Conservation (phyloP, 2,888 invertebrate species). For the Synergus gifuensis region DNA sequence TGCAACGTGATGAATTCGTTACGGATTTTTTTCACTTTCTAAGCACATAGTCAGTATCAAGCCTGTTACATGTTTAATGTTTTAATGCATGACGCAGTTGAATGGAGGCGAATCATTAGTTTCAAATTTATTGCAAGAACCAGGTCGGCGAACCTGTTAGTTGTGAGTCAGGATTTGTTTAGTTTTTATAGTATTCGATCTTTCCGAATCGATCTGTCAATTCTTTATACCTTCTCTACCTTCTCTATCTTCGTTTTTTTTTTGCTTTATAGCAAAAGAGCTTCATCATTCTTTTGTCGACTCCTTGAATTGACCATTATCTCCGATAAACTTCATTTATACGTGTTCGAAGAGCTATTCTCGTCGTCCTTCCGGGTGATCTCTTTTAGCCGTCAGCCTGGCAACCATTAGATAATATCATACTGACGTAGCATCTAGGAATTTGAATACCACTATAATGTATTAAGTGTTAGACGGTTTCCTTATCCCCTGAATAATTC, state of each 20-base stretch:
- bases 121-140: conserved; percentile 2
- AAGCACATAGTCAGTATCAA: background rate
- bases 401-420: conserved; percentile 6
- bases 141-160: conserved; percentile 1
- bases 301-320: conserved; percentile 1
- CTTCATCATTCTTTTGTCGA: background rate
- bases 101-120: background rate
- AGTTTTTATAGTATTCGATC: background rate
- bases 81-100: conserved; percentile 2
- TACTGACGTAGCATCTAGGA: background rate
- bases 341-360: background rate
- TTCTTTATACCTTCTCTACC: background rate
- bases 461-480: background rate
- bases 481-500: background rate
- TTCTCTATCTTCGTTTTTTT: background rate
- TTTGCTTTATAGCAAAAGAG: background rate
- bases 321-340: background rate
- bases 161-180: background rate
- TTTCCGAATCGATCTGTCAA: background rate
- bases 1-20: background rate
- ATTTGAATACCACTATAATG: background rate
- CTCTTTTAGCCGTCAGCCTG: background rate
- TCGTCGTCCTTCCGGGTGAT: background rate
- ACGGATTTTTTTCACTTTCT: background rate
- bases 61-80: background rate